Evolutionary conservation across 2,797 vertebrate genomes (phyloP).

Genomic region (Anguilla anguilla): DNA sequence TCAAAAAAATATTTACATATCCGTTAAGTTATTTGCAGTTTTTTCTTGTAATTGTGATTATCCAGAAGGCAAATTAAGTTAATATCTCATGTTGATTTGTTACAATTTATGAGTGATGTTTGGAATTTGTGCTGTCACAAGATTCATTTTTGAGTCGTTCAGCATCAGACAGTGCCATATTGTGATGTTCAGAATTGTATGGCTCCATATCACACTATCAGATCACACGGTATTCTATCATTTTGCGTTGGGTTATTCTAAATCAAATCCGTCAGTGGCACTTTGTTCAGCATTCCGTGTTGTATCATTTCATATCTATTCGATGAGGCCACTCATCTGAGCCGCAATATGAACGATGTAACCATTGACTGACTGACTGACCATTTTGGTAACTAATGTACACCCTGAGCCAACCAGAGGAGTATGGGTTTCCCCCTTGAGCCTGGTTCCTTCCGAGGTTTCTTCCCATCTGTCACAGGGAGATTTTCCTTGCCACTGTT

Average conservation of each 20-base stretch:
- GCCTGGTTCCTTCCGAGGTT: too few species aligned
- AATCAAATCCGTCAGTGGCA: background rate
- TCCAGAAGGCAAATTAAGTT: background rate
- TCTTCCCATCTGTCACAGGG: too few species aligned
- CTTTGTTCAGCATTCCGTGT: background rate
- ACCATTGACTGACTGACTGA: too few species aligned
- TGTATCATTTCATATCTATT: background rate
- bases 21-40: background rate
- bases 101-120: background rate
- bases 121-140: background rate
- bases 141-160: background rate
- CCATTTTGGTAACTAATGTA: too few species aligned
- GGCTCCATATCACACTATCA: background rate
- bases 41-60: background rate
- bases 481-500: too few species aligned
- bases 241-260: background rate
- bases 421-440: too few species aligned
- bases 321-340: too few species aligned
- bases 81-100: background rate
- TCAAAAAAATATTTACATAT: background rate
- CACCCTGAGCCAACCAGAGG: too few species aligned
- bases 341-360: too few species aligned
- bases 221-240: background rate
- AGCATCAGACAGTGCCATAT: background rate
- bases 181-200: background rate